Percentiles rank a stretch among this genome's conserved stretches.
These are phyloP conservation scores for Torymus auratus DNA, from an alignment of 2,888 invertebrate genomes.

Conservation along the genomic window DNA sequence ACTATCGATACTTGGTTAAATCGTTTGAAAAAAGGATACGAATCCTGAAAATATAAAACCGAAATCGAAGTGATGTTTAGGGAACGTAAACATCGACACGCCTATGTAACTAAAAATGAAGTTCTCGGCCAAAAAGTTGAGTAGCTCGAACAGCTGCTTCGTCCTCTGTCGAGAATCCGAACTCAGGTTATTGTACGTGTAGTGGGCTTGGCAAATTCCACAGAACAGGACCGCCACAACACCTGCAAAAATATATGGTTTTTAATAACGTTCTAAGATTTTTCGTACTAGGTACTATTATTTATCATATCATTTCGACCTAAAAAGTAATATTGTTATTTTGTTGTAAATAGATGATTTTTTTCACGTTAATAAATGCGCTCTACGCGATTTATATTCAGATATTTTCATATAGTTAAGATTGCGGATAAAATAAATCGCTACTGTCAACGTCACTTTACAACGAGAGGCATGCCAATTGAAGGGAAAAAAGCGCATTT, in stretches of 20 bases:
- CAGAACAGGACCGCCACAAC: conserved; percentile 98
- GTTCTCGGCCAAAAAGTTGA: conserved; percentile 98
- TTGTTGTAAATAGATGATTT: too few species aligned
- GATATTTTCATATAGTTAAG: too few species aligned
- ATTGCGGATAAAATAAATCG: too few species aligned
- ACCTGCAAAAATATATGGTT: conserved; percentile 77
- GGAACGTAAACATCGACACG: conserved; percentile 98
- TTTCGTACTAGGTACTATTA: not conserved
- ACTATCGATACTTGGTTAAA: too few species aligned
- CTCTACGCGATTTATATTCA: too few species aligned
- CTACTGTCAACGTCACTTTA: too few species aligned
- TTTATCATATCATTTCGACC: too few species aligned
- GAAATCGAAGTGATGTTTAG: conserved; percentile 94
- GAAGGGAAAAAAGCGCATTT: not conserved
- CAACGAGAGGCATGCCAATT: too few species aligned
- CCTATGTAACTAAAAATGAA: conserved; percentile 99
- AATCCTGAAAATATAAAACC: conserved; percentile 95
- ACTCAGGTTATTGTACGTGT: conserved; percentile 89
- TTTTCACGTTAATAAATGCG: too few species aligned
- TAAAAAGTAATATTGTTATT: too few species aligned
- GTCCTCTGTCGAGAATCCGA: conserved; percentile 77
- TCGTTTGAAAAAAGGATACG: conserved; percentile 84
- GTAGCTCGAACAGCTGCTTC: conserved; percentile 78
- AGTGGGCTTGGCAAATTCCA: conserved; percentile 99
- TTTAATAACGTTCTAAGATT: too few species aligned